phyloP scores from a whole-genome alignment of 30 jellyfish, hydroid and myxozoan species.

The Mastigias papua region DNA sequence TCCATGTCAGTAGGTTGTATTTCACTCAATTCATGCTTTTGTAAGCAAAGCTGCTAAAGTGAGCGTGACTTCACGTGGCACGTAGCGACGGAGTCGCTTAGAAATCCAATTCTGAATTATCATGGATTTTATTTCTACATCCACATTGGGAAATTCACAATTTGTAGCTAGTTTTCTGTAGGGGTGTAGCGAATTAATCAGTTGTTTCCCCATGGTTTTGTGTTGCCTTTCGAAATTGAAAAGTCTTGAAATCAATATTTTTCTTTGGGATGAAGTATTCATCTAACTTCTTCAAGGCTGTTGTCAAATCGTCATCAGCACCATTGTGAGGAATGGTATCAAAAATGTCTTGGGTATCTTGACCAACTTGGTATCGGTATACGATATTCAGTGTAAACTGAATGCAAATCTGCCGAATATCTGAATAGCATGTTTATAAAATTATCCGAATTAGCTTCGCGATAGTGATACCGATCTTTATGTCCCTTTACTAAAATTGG shows the following conservation, averaged over 20 bases:
- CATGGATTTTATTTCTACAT: too few relatives aligned
- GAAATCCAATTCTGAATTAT: not conserved
- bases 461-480: too few relatives aligned
- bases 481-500: too few relatives aligned
- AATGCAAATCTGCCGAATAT: too few relatives aligned
- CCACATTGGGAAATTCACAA: slow-evolving; percentile 2
- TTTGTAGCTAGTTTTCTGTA: slow-evolving; percentile 17
- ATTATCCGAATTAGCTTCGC: too few relatives aligned
- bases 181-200: slow-evolving; percentile 12
- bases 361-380: not conserved
- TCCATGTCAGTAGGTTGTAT: slow-evolving; percentile 23
- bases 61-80: slow-evolving; percentile 2
- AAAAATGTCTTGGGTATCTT: not conserved
- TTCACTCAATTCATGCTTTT: slow-evolving; percentile 26
- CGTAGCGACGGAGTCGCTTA: slow-evolving; percentile 16
- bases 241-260: slow-evolving; percentile 1
- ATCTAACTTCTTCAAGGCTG: slow-evolving; percentile 16
- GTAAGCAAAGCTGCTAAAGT: slow-evolving; percentile 15
- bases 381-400: too few relatives aligned
- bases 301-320: not conserved
- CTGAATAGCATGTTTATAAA: too few relatives aligned
- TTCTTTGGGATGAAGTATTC: not conserved
- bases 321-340: slow-evolving; percentile 28
- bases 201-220: slow-evolving; percentile 4
- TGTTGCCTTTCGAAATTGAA: not conserved